A percentile compares a stretch with the other conserved stretches of the same genome.
phyloP scores from a whole-genome alignment of 2,113 vertebrate genomes.

The Leuciscus idus region DNA sequence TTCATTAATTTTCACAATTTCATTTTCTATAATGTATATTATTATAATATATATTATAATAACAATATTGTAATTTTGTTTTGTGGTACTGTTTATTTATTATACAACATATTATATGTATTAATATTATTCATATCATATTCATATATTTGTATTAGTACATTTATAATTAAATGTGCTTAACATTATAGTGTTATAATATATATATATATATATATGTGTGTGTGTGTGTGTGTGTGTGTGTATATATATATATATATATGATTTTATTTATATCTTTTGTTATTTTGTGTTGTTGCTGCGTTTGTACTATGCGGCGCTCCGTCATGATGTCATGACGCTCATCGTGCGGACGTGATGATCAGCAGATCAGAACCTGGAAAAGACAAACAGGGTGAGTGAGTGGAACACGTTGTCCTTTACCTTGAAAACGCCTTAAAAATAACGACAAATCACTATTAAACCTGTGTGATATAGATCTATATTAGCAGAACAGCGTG shows the following conservation, averaged over 20 bases:
- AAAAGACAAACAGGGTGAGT: background rate
- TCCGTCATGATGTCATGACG: constrained; percentile 12
- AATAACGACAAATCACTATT: background rate
- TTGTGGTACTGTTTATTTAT: too few species aligned
- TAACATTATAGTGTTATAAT: too few species aligned
- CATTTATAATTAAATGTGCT: background rate
- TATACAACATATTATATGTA: too few species aligned
- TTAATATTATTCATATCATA: background rate
- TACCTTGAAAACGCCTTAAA: background rate
- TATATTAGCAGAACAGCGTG: too few species aligned
- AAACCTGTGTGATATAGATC: background rate
- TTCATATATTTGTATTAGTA: background rate
- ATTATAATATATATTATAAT: background rate
- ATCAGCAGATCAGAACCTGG: constrained; percentile 15
- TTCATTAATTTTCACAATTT: too few species aligned
- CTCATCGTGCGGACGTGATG: constrained; percentile 32
- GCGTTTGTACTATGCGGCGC: background rate
- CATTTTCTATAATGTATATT: background rate
- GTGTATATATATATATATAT: too few species aligned
- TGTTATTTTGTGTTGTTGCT: too few species aligned
- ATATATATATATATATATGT: too few species aligned
- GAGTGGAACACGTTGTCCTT: constrained; percentile 21
- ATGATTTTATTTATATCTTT: too few species aligned
- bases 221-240: too few species aligned
- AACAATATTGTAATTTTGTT: too few species aligned